Conservation (phyloP, 1,140 invertebrate species). For the Drosophila nasuta region DNA sequence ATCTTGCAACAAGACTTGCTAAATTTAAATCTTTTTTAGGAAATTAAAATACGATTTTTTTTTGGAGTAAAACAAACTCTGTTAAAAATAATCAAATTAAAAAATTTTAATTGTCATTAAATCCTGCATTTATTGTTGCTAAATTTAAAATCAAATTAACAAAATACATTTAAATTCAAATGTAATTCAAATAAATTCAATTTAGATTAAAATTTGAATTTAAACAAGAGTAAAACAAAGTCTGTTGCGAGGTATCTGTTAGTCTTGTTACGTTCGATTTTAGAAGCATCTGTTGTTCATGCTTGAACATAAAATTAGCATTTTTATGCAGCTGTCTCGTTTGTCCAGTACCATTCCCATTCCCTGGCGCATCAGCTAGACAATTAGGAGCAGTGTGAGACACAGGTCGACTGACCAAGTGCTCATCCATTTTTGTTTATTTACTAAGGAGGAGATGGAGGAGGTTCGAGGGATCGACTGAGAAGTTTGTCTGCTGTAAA, state of each 20-base stretch:
- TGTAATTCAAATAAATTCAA: too few relatives aligned
- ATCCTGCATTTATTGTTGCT: too few relatives aligned
- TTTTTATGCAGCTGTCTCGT: conserved; percentile 67
- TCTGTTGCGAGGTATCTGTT: conserved; percentile 1
- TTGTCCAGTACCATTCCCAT: too few relatives aligned
- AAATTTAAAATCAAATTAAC: too few relatives aligned
- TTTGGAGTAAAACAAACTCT: too few relatives aligned
- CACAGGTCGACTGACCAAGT: conserved; percentile 26
- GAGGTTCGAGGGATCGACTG: conserved; percentile 1
- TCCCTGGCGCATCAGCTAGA: conserved; percentile 28
- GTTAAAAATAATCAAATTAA: too few relatives aligned
- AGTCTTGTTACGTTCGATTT: background rate
- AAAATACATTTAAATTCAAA: too few relatives aligned
- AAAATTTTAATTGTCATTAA: too few relatives aligned
- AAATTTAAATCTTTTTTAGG: background rate
- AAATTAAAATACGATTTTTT: too few relatives aligned
- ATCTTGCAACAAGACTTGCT: background rate
- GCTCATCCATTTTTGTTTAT: conserved; percentile 41
- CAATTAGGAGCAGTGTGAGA: conserved; percentile 59
- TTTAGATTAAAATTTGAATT: too few relatives aligned
- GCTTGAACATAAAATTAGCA: conserved; percentile 73
- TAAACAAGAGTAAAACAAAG: background rate
- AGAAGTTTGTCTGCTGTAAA: conserved; percentile 53
- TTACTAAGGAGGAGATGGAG: background rate
- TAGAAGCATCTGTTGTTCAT: conserved; percentile 3